Conservation (phyloP, 2,888 invertebrate genomes). For the Lithophane socia region DNA sequence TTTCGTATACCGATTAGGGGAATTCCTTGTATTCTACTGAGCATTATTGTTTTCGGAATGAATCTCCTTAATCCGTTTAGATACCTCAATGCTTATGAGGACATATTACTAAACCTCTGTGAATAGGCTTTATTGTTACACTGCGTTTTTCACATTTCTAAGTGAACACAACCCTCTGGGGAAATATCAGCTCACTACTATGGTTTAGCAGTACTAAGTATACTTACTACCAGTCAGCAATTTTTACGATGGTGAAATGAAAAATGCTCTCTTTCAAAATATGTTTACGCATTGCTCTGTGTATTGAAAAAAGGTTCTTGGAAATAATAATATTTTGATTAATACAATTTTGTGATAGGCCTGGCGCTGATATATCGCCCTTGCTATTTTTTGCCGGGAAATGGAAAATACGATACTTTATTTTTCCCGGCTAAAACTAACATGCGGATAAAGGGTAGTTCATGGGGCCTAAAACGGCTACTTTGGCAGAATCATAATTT, state of each 20-base stretch:
- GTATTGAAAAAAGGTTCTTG: background rate
- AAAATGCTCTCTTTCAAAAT: background rate
- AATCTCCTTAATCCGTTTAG: conserved; percentile 50
- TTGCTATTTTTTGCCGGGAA: background rate
- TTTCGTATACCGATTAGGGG: conserved; percentile 42
- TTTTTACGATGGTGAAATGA: background rate
- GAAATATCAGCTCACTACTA: conserved; percentile 34
- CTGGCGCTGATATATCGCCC: background rate
- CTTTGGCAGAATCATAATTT: too few relatives aligned
- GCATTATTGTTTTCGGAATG: conserved; percentile 54
- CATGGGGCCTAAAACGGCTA: too few relatives aligned
- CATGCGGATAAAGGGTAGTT: too few relatives aligned
- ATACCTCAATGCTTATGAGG: conserved; percentile 40
- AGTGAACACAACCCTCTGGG: background rate
- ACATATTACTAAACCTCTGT: conserved; percentile 29
- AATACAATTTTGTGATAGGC: background rate
- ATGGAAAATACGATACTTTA: background rate
- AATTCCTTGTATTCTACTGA: conserved; percentile 39
- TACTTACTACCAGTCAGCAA: background rate
- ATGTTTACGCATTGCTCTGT: background rate
- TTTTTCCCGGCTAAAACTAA: background rate
- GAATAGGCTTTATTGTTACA: conserved; percentile 25
- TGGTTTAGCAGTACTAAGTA: conserved; percentile 13
- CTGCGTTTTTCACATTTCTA: conserved; percentile 25
- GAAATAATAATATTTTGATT: background rate